phyloP scores from a whole-genome alignment of 2,797 vertebrate species.

The Gymnodraco acuticeps region DNA sequence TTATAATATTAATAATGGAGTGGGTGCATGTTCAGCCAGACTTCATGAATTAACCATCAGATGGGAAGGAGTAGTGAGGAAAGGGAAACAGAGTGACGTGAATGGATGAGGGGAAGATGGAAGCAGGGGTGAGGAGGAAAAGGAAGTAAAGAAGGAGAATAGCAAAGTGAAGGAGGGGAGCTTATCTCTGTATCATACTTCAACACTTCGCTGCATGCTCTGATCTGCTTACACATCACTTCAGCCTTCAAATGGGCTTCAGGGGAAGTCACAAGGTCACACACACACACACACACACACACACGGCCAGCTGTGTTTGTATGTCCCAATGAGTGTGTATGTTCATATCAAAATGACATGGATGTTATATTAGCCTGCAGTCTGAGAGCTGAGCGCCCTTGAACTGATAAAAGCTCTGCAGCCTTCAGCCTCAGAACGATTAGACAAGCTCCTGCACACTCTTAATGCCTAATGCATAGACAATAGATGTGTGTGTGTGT shows the following conservation, averaged over 20 bases:
- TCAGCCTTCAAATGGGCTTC: constrained; percentile 59
- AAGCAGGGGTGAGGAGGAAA: constrained; percentile 1
- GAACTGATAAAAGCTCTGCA: constrained; percentile 75
- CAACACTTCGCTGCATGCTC: constrained; percentile 41
- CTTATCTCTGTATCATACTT: constrained; percentile 58
- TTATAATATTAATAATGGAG: constrained; percentile 84
- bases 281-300: constrained; percentile 11
- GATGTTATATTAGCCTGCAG: constrained; percentile 61
- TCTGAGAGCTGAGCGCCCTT: constrained; percentile 66
- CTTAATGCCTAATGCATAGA: constrained; percentile 64
- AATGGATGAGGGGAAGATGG: not conserved
- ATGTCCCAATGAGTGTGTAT: constrained; percentile 23
- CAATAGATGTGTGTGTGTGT: too few species aligned
- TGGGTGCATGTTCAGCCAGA: constrained; percentile 83
- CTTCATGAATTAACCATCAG: constrained; percentile 87
- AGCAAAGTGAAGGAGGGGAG: constrained; percentile 25
- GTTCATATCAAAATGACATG: constrained; percentile 61
- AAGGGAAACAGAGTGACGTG: constrained; percentile 44
- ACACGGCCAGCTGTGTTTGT: constrained; percentile 33
- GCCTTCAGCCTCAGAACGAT: constrained; percentile 68
- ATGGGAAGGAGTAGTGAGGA: constrained; percentile 70
- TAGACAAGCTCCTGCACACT: constrained; percentile 67
- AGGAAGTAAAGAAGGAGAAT: constrained; percentile 14
- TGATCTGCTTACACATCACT: constrained; percentile 74
- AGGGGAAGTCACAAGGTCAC: constrained; percentile 69